These are phyloP conservation scores for Puntigrus tetrazona DNA, from an alignment of 2,113 vertebrate genomes.

Conservation along the genomic window DNA sequence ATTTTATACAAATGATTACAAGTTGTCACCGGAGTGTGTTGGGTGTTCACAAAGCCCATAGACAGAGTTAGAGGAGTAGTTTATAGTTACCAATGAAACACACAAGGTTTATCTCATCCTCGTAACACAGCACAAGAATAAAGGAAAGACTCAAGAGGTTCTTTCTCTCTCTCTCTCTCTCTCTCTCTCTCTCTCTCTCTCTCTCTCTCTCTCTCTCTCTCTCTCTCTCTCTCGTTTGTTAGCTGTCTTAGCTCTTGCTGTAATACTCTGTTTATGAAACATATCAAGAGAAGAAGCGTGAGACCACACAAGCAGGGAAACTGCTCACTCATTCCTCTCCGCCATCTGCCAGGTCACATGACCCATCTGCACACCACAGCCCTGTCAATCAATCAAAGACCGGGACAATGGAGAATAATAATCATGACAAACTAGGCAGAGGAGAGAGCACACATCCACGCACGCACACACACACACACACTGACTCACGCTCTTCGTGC, in stretches of 20 bases:
- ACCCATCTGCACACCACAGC: slow-evolving; percentile 54
- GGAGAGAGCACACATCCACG: slow-evolving; percentile 39
- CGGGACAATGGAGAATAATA: slow-evolving; percentile 54
- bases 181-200: slow-evolving; percentile 42
- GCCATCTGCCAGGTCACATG: slow-evolving; percentile 76
- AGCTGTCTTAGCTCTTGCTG: slow-evolving; percentile 60
- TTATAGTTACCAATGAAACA: slow-evolving; percentile 2
- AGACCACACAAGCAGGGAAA: slow-evolving; percentile 82
- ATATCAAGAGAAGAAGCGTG: slow-evolving; percentile 55
- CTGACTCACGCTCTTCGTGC: slow-evolving; percentile 42
- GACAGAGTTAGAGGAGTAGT: not conserved
- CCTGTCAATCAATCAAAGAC: slow-evolving; percentile 61
- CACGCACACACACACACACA: slow-evolving; percentile 51
- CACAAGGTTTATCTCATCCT: slow-evolving; percentile 42
- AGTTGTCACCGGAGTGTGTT: not conserved
- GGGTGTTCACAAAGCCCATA: slow-evolving; percentile 5
- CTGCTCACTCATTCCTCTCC: slow-evolving; percentile 72
- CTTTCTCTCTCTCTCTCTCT: slow-evolving; percentile 6
- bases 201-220: slow-evolving; percentile 14
- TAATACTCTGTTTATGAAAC: slow-evolving; percentile 61
- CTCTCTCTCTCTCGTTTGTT: not conserved
- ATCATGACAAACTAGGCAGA: slow-evolving; percentile 42
- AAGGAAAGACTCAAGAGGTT: not conserved
- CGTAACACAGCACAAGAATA: not conserved
- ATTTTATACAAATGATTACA: not conserved